phyloP scores from a whole-genome alignment of 1,140 invertebrate species.

The Agrypnia vestita region DNA sequence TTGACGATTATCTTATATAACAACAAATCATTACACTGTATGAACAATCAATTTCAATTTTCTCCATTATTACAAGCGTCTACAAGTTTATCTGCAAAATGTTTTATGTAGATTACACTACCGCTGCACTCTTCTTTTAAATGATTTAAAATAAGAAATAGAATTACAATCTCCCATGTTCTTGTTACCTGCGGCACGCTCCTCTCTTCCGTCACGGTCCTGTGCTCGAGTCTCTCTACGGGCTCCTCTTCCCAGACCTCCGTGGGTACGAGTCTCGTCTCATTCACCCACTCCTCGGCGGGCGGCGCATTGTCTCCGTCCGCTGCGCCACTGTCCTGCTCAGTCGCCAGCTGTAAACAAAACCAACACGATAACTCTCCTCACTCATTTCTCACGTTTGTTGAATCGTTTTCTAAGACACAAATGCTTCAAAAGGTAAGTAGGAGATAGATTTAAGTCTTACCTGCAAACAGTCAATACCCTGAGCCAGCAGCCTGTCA shows the following conservation, averaged over 20 bases:
- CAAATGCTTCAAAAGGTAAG: too few relatives aligned
- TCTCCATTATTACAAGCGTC: too few relatives aligned
- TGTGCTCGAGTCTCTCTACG: slow-evolving; percentile 87
- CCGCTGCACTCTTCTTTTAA: too few relatives aligned
- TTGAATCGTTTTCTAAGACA: too few relatives aligned
- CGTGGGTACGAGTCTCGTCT: slow-evolving; percentile 86
- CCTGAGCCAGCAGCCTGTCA: slow-evolving; percentile 84
- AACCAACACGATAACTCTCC: neutral
- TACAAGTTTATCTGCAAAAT: too few relatives aligned
- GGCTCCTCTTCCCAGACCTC: slow-evolving; percentile 94
- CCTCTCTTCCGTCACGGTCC: slow-evolving; percentile 88
- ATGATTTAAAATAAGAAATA: too few relatives aligned
- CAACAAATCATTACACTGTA: too few relatives aligned
- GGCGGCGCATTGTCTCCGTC: slow-evolving; percentile 77
- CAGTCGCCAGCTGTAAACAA: slow-evolving; percentile 74
- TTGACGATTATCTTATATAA: too few relatives aligned
- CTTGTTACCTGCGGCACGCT: slow-evolving; percentile 84
- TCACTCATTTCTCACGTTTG: too few relatives aligned
- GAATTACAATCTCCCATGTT: too few relatives aligned
- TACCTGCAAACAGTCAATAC: slow-evolving; percentile 84
- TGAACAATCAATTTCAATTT: too few relatives aligned
- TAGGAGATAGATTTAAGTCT: slow-evolving; percentile 50
- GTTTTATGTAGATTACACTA: too few relatives aligned
- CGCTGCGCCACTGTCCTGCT: slow-evolving; percentile 69
- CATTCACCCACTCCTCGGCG: slow-evolving; percentile 85